phyloP scores from a whole-genome alignment of 2,113 vertebrate genomes.

The Trogon surrucura region DNA sequence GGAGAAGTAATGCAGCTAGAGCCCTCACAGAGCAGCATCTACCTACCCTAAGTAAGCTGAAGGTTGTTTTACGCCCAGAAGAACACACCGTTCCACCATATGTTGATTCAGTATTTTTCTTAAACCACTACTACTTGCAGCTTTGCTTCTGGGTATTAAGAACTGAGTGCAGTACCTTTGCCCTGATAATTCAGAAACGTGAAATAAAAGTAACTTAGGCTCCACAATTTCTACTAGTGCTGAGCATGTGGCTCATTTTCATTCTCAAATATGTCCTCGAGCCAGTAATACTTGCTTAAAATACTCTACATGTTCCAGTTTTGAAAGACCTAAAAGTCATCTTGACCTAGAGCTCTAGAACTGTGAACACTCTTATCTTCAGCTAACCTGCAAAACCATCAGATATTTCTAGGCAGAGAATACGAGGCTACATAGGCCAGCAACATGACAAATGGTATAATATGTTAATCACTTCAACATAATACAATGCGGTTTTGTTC shows the following conservation, averaged over 20 bases:
- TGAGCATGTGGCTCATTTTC: not conserved
- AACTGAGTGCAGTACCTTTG: not conserved
- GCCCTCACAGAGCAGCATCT: not conserved
- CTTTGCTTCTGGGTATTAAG: not conserved
- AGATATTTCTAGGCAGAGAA: not conserved
- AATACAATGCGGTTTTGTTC: not conserved
- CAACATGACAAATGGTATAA: not conserved
- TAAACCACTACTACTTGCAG: not conserved
- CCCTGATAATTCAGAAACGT: not conserved
- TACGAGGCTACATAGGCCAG: not conserved
- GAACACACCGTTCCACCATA: not conserved
- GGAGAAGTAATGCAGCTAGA: not conserved
- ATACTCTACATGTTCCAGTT: not conserved
- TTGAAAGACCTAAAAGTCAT: not conserved
- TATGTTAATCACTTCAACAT: not conserved
- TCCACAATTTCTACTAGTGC: not conserved
- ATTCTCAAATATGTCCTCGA: not conserved
- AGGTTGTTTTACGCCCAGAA: not conserved
- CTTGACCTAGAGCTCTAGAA: not conserved
- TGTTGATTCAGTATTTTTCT: not conserved
- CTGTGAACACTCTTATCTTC: not conserved
- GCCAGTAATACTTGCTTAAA: not conserved
- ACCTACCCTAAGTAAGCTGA: not conserved
- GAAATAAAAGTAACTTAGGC: not conserved
- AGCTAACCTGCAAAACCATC: not conserved